A percentile compares a stretch with the other conserved stretches of the same genome.
Evolutionary conservation across 1,140 invertebrate genomes (phyloP).

Genomic region (Ceratoteleas bidentatus): DNA sequence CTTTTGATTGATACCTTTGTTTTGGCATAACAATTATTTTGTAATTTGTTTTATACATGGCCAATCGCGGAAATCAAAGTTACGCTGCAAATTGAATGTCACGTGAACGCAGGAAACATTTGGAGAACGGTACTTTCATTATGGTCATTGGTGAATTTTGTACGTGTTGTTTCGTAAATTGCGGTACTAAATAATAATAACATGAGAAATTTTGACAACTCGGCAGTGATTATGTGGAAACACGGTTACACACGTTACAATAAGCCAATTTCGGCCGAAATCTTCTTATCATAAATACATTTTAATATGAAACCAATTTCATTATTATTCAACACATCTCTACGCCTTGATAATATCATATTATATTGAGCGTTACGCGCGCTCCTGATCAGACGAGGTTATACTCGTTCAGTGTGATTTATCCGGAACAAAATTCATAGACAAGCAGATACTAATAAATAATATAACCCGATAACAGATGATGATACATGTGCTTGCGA

Average conservation of each 20-base stretch:
- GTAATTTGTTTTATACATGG: conserved; percentile 14
- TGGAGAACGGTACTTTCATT: conserved; percentile 2
- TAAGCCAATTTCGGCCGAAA: conserved; percentile 17
- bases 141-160: neutral
- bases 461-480: conserved; percentile 19
- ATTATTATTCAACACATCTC: conserved; percentile 19
- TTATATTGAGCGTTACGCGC: conserved; percentile 28
- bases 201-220: conserved; percentile 10
- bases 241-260: conserved; percentile 9
- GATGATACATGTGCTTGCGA: conserved; percentile 17
- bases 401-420: conserved; percentile 26
- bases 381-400: conserved; percentile 14
- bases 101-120: neutral
- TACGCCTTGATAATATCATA: conserved; percentile 26
- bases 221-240: conserved; percentile 11
- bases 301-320: conserved; percentile 41
- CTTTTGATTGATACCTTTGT: neutral
- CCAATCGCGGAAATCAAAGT: conserved; percentile 1
- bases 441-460: conserved; percentile 36
- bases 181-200: conserved; percentile 11
- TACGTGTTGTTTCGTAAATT: neutral
- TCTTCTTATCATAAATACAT: conserved; percentile 32
- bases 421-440: conserved; percentile 42
- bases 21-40: neutral
- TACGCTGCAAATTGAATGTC: neutral